Base-by-base conservation (phyloP, 2,888 invertebrate species). In the Cylindroiulus punctatus region DNA sequence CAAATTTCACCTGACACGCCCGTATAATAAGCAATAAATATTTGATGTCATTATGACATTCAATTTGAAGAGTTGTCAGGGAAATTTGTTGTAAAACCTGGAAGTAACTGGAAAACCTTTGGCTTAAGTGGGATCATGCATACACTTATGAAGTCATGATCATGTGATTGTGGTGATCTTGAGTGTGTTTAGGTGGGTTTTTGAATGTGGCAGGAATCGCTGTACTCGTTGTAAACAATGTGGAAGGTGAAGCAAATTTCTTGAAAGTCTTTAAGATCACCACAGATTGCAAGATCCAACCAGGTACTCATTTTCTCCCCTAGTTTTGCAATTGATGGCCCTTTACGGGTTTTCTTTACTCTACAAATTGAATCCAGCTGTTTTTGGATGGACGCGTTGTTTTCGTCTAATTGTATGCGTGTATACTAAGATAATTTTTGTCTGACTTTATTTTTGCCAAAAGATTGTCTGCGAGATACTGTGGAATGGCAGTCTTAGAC, bases 401-500 rank as follows among this genome's bases (percentile, higher is more conserved):
- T 52, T 52, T 52, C 14, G n/a, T 52, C 52, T 52, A 52, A 52
- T 52, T 52, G 8, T 52, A 52, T 52, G 52, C 52, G 52, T 52
- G 52, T 52, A 36, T 36, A 52, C 52, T 4, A 52, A 52, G 52
- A 52, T 52, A 47, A 52, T 52, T 52, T 52, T 52, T 52, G 52
- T n/a, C 52, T 12, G 52, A 52, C 52, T 52, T 19, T n/a, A 52
- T 52, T 52, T n/a, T 52, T 19, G n/a, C 19, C 52, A n/a, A n/a
- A 52, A 52, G 52, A 52, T 52, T n/a, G 52, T 52, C 52, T 52
- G n/a, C 52, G 14, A 52, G 52, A 52, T 52, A 52, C n/a, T n/a
- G n/a, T n/a, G n/a, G 14, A 52, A 52, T 52, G n/a, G 52, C 52
- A 2, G n/a, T n/a, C 52, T n/a, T 52, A 52, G n/a, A n/a, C 19